These are phyloP conservation scores for Hypotaenidia okinawae DNA, from an alignment of 2,797 vertebrate genomes.

Conservation along the genomic window DNA sequence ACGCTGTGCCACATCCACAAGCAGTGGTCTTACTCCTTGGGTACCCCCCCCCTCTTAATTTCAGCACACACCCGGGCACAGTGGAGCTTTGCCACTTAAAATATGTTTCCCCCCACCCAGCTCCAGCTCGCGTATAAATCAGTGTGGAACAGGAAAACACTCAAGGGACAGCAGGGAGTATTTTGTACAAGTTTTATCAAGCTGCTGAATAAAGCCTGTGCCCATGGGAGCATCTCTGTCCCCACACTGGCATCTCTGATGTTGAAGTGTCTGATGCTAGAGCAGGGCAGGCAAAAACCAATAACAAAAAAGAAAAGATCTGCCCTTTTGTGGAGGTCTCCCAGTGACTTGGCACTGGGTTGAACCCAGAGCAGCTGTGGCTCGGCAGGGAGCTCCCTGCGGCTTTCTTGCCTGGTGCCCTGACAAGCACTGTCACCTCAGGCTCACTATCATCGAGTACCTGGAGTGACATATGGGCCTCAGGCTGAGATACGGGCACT, in stretches of 20 bases:
- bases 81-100: not conserved
- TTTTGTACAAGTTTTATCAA: not conserved
- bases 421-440: rapidly evolving
- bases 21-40: rapidly evolving
- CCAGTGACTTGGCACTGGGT: not conserved
- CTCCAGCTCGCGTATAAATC: not conserved
- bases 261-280: too few relatives aligned
- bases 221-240: rapidly evolving
- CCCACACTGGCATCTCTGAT: rapidly evolving
- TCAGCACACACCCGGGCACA: not conserved
- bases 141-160: not conserved
- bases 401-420: not conserved
- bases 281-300: not conserved
- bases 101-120: not conserved
- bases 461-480: rapidly evolving
- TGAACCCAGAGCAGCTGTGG: not conserved
- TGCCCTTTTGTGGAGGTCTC: not conserved
- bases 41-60: not conserved
- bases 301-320: not conserved
- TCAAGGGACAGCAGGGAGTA: not conserved
- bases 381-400: rapidly evolving
- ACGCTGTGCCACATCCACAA: not conserved
- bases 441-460: too few relatives aligned
- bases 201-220: rapidly evolving
- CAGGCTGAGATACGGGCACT: rapidly evolving